A percentile compares a stretch with the other conserved stretches of the same genome.
phyloP scores from a whole-genome alignment of 2,797 vertebrate species.

The Coregonus sp. region DNA sequence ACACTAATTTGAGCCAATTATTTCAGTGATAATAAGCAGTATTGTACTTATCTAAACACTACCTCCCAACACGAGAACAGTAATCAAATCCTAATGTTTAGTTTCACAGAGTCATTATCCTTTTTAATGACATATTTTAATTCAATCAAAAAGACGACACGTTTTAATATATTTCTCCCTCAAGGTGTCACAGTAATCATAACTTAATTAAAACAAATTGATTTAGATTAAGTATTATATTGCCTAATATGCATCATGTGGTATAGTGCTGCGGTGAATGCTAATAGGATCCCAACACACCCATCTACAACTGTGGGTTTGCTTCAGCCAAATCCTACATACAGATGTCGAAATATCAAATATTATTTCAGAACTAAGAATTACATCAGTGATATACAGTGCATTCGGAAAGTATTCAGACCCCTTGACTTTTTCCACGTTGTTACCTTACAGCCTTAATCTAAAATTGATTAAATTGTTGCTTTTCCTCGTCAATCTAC shows the following conservation, averaged over 20 bases:
- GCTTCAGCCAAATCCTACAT: not conserved
- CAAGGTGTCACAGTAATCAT: slow-evolving; percentile 60
- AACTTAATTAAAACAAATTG: slow-evolving; percentile 59
- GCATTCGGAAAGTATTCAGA: too few species aligned
- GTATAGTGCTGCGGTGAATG: slow-evolving; percentile 15
- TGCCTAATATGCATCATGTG: slow-evolving; percentile 36
- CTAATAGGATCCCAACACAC: not conserved
- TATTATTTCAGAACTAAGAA: not conserved
- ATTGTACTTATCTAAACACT: slow-evolving; percentile 67
- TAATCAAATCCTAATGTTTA: slow-evolving; percentile 71
- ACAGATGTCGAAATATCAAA: not conserved
- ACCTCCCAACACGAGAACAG: slow-evolving; percentile 66
- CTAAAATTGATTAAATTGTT: too few species aligned
- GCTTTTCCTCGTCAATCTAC: too few species aligned
- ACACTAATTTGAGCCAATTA: slow-evolving; percentile 61
- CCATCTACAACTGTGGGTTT: not conserved
- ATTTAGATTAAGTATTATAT: slow-evolving; percentile 62
- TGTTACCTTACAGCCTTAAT: too few species aligned
- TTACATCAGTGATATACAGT: not conserved
- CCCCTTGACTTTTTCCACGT: too few species aligned
- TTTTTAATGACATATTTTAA: slow-evolving; percentile 75
- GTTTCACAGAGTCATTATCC: slow-evolving; percentile 71
- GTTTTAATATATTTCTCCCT: slow-evolving; percentile 62
- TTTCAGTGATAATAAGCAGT: slow-evolving; percentile 67
- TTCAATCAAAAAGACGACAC: slow-evolving; percentile 69